Conservation (phyloP, 2,797 vertebrate species). For the Rallus crepitans region DNA sequence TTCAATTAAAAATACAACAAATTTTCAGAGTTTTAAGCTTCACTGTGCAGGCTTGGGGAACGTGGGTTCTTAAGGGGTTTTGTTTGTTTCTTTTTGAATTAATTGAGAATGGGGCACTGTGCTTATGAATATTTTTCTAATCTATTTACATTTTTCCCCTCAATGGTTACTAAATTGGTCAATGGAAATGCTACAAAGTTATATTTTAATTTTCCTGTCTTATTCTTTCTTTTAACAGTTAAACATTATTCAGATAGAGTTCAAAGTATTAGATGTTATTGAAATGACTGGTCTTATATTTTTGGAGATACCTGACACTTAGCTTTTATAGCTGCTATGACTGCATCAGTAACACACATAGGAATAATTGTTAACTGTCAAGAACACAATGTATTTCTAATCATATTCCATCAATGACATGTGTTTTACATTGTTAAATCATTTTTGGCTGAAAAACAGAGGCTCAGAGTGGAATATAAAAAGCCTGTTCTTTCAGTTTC, state of each 20-base stretch:
- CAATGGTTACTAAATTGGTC: background rate
- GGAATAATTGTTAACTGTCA: conserved; percentile 78
- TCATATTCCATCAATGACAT: conserved; percentile 74
- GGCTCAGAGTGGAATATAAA: conserved; percentile 71
- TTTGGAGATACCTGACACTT: conserved; percentile 27
- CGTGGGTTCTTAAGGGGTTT: background rate
- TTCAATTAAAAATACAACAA: conserved; percentile 4
- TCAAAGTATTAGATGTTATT: background rate
- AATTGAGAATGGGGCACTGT: background rate
- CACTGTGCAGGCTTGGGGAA: background rate
- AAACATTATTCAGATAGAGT: background rate
- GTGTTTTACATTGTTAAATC: conserved; percentile 78
- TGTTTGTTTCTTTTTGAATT: background rate
- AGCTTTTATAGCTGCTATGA: conserved; percentile 49
- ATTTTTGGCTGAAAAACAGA: conserved; percentile 73
- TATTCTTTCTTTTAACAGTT: conserved; percentile 29
- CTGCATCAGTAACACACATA: conserved; percentile 48
- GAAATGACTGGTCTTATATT: conserved; percentile 9
- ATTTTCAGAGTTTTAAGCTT: background rate
- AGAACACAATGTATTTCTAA: conserved; percentile 77
- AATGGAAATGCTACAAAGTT: background rate
- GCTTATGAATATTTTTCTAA: background rate
- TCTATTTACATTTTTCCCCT: background rate
- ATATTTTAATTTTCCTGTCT: conserved; percentile 18
- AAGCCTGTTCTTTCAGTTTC: conserved; percentile 63